Conservation (phyloP, 2,113 vertebrate genomes). For the Crotophaga sulcirostris region DNA sequence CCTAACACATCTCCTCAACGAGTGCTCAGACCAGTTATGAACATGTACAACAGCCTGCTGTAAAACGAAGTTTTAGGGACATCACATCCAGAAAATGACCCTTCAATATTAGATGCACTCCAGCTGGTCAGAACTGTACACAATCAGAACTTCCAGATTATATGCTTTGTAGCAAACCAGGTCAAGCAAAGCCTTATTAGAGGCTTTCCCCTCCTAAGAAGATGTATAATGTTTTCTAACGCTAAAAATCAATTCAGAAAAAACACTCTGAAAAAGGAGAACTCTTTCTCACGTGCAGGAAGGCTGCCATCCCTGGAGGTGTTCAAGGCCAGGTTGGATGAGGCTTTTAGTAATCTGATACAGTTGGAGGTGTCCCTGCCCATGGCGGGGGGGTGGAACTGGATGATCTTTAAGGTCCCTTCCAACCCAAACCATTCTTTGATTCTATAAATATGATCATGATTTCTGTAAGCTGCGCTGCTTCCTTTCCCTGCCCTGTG, state of each 20-base stretch:
- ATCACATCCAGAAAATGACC: not conserved
- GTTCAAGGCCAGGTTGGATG: no score
- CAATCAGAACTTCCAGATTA: not conserved
- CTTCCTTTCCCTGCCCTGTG: not conserved
- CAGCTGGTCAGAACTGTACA: not conserved
- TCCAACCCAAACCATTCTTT: no score
- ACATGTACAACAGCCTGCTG: rapidly evolving
- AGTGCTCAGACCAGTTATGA: not conserved
- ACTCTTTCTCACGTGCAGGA: not conserved
- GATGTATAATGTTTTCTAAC: not conserved
- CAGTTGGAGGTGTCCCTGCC: no score
- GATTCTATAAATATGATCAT: not conserved
- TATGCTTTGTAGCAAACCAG: not conserved
- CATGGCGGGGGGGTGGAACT: no score
- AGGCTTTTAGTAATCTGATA: no score
- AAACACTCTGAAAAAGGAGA: not conserved
- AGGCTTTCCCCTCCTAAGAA: not conserved
- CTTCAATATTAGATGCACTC: not conserved
- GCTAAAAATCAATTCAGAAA: not conserved
- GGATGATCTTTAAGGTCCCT: no score
- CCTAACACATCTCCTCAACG: not conserved
- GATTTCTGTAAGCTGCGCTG: not conserved
- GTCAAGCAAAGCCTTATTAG: not conserved
- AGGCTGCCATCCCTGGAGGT: not conserved
- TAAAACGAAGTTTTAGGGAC: not conserved